phyloP scores from a whole-genome alignment of 1,140 invertebrate species.

The Drosophila neocordata region DNA sequence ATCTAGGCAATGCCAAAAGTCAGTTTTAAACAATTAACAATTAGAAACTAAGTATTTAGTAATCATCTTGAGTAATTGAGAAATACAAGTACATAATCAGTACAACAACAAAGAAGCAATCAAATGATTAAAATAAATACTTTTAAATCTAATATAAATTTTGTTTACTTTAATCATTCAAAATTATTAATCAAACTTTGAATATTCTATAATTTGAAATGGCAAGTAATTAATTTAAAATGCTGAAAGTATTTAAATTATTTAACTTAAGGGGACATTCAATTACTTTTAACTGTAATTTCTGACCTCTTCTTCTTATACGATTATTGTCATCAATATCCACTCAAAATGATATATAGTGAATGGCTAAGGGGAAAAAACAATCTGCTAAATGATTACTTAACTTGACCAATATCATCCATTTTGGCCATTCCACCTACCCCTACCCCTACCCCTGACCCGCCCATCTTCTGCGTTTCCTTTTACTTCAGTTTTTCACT shows the following conservation, averaged over 20 bases:
- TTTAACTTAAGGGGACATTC: background rate
- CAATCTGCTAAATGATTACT: conserved; percentile 11
- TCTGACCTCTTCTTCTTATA: background rate
- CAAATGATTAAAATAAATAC: too few relatives aligned
- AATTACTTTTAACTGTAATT: conserved; percentile 6
- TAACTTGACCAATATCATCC: conserved; percentile 8
- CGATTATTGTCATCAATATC: background rate
- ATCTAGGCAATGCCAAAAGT: background rate
- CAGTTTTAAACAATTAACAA: conserved; percentile 5
- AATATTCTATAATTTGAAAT: too few relatives aligned
- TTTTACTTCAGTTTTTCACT: background rate
- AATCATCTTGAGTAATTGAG: too few relatives aligned
- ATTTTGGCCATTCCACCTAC: too few relatives aligned
- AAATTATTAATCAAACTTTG: too few relatives aligned
- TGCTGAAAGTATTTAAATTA: background rate
- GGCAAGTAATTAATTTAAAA: background rate
- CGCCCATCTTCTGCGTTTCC: too few relatives aligned
- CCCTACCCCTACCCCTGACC: too few relatives aligned
- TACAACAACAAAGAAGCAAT: too few relatives aligned
- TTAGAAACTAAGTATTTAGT: background rate
- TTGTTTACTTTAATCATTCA: too few relatives aligned
- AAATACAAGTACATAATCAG: too few relatives aligned
- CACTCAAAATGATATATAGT: background rate
- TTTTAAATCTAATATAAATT: too few relatives aligned
- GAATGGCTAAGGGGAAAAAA: background rate